Evolutionary conservation across 2,797 vertebrate species (phyloP), one percentile per base, ranked within the genome.

Genomic region (Tragopan temminckii): DNA sequence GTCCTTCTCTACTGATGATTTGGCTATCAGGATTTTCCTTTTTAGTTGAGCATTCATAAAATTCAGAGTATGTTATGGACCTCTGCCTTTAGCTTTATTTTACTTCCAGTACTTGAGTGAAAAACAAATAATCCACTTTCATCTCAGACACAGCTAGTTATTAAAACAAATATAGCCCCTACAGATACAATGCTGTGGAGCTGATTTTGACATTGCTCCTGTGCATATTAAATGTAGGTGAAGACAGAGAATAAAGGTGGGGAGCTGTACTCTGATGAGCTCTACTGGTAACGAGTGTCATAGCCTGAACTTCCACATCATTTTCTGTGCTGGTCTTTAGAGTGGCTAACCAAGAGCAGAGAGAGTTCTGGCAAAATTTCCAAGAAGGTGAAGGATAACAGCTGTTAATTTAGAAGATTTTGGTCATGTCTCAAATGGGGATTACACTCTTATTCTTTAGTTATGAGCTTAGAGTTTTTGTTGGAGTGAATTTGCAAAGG

Each of bases 361-460:
- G 85, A 81, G 11, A 4, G 4, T 79, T 64, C 40, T 91, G 31
- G 36, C 58, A 38, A 61, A 43, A 46, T 35, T 84, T 76, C 27
- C 11, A 64, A 68, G n/a, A 33, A 89, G 59, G 23, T 9, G 21
- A 24, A 85, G 70, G 7, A 35, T 13, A 3, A 2, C 27, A 62
- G n/a, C 11, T 78, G 4, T 62, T 74, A 42, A 38, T 80, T 66
- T 23, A 69, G 19, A 70, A 24, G 17, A 55, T 57, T 25, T 75
- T 68, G 17, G 7, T 17, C 14, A n/a, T 0, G 0, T 42, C 36
- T 42, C 23, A 64, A 80, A 68, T 13, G 16, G 9, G 7, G 1
- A 8, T 70, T 13, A 11, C 31, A 75, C 8, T 13, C 3, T 21
- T 48, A 14, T 7, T n/a, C 27, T 14, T 79, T 38, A 57, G 25